Evolutionary conservation across 2,888 invertebrate species (phyloP), one percentile per base, ranked within the genome.

Genomic region (Dascillus cervinus): DNA sequence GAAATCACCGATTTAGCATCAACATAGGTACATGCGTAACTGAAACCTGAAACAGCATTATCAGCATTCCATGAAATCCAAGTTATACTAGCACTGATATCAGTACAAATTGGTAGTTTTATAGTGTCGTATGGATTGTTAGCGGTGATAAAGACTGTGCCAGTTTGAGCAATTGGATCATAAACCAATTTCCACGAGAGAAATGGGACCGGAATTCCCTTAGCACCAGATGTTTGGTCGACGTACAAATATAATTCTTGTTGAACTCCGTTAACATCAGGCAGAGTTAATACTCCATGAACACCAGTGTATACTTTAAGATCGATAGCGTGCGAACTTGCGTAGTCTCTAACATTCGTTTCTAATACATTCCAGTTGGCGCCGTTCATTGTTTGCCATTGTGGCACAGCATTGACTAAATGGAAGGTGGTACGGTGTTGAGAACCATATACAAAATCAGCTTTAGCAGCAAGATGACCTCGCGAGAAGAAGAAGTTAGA

Each of bases 391-490:
- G 60, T 62, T 45, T 77, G 75, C 79, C 79, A 82, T 43, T 81
- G 81, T 1, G 80, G 79, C 1, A 75, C 74, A 1, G 69, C 70
- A 49, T 82, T 82, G 26, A 78, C 61, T 49, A 73, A 79, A 55
- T 74, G 75, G 57, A 78, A 79, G 0, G 75, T 72, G 1, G 74
- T 56, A 1, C 67, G 60, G 46, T 79, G 77, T 21, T 72, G 72
- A 4, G 70, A 60, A 0, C 72, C 74, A 44, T 69, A 76, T n/a
- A 77, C 62, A 44, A 70, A 76, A 55, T 80, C 79, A 6, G 68
- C 70, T 50, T 74, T 77, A 2, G 79, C 76, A 0, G 71, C 60
- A 22, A 78, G 58, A 48, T 80, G 80, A 2, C 79, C 79, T 25
- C 76, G 69, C 0, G 78, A 60, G 28, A 79, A 50, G 49, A 49